Evolutionary conservation across 2,888 invertebrate species (phyloP).

Genomic region (Mactromeris polynyma): DNA sequence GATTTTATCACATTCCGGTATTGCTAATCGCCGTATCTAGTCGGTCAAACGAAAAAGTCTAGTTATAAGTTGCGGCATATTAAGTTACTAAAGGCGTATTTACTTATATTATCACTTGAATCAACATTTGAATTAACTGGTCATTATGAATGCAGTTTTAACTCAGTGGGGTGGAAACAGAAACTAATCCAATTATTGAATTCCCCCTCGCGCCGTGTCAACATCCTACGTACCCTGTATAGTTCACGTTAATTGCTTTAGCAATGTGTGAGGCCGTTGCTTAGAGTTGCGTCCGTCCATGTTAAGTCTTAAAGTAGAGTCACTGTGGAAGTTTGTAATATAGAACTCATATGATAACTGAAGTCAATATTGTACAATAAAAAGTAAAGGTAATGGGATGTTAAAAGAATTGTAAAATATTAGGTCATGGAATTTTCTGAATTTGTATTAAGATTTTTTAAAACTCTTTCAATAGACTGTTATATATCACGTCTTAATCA

Average conservation of each 20-base stretch:
- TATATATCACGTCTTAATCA: not conserved
- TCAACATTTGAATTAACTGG: slow-evolving; percentile 1
- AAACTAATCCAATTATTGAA: not conserved
- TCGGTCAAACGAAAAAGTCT: not conserved
- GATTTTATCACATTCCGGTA: not conserved
- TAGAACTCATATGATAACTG: too few species aligned
- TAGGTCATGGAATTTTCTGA: not conserved
- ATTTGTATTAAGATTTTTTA: not conserved
- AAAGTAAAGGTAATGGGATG: not conserved
- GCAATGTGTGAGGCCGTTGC: too few species aligned
- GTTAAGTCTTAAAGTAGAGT: too few species aligned
- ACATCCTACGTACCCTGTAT: not conserved
- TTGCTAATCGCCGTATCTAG: not conserved
- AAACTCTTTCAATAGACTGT: not conserved
- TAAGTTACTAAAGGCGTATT: not conserved
- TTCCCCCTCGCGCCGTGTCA: not conserved
- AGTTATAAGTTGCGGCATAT: not conserved
- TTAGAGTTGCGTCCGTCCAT: too few species aligned
- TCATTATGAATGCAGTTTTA: slow-evolving; percentile 1
- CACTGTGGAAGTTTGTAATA: too few species aligned
- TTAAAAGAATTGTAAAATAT: not conserved
- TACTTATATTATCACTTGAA: slow-evolving; percentile 5
- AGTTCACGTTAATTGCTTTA: not conserved
- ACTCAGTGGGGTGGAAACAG: not conserved
- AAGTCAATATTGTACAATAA: too few species aligned